Percentiles rank a stretch among this genome's conserved stretches.
phyloP scores from a whole-genome alignment of 2,888 invertebrate species.

The Apoda limacodes region DNA sequence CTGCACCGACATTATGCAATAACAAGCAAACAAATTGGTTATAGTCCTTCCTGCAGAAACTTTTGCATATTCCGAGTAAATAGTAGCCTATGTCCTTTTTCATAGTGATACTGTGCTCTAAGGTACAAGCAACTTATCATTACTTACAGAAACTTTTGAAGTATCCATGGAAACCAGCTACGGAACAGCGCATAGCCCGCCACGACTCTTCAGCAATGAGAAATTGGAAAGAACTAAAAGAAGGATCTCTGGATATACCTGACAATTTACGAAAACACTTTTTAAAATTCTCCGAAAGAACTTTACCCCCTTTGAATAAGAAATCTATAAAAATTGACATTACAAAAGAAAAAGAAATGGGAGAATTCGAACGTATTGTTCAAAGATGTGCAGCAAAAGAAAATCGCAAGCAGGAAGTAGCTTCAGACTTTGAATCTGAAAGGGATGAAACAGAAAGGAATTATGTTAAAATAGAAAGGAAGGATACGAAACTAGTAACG shows the following conservation, averaged over 20 bases:
- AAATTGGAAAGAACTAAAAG: slow-evolving; percentile 77
- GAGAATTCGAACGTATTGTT: slow-evolving; percentile 63
- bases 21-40: no score
- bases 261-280: slow-evolving; percentile 69
- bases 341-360: slow-evolving; percentile 35
- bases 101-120: no score
- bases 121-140: no score
- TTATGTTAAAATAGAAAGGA: slow-evolving; percentile 18
- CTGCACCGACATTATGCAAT: no score
- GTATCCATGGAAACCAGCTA: slow-evolving; percentile 73
- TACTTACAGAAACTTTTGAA: slow-evolving; percentile 72
- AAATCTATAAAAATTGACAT: slow-evolving; percentile 44
- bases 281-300: slow-evolving; percentile 73
- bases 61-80: background rate
- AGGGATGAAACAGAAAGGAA: slow-evolving; percentile 8
- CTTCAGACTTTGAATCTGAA: slow-evolving; percentile 10
- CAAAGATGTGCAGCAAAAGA: slow-evolving; percentile 42
- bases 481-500: slow-evolving; percentile 35
- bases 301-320: slow-evolving; percentile 49
- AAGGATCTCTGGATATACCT: slow-evolving; percentile 61
- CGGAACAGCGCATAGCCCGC: slow-evolving; percentile 63
- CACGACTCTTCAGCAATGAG: slow-evolving; percentile 76
- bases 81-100: slow-evolving; percentile 3
- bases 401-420: slow-evolving; percentile 14
- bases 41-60: no score